Evolutionary conservation across 2,113 vertebrate genomes (phyloP).

Genomic region (Channa argus): DNA sequence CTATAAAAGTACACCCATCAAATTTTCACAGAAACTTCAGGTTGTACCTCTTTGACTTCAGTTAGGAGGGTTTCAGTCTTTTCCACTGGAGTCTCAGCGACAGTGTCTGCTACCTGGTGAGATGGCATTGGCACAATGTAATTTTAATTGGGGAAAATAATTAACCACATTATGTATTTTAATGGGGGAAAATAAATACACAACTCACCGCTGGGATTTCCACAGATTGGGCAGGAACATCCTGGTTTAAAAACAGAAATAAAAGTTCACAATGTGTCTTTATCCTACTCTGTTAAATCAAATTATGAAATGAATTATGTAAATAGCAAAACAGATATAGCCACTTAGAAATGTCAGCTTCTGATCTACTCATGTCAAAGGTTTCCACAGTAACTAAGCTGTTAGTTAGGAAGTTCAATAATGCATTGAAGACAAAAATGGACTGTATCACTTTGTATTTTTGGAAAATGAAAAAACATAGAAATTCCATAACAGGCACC

Average conservation of each 20-base stretch:
- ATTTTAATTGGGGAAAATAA: too few relatives aligned
- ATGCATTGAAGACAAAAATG: neutral
- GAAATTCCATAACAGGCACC: conserved; percentile 38
- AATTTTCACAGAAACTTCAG: too few relatives aligned
- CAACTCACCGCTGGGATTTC: conserved; percentile 49
- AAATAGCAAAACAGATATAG: neutral
- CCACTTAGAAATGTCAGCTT: neutral
- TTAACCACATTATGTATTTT: neutral
- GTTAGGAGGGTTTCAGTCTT: conserved; percentile 5
- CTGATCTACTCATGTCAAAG: neutral
- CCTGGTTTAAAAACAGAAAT: conserved; percentile 38
- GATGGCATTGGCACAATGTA: neutral
- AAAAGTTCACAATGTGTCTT: neutral
- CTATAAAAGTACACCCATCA: neutral
- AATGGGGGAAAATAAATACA: neutral
- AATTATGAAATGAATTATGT: neutral
- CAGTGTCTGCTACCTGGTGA: conserved; percentile 30
- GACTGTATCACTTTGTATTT: neutral
- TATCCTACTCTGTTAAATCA: neutral
- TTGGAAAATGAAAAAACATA: neutral
- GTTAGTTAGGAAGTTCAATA: neutral
- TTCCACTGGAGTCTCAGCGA: conserved; percentile 27
- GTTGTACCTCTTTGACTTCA: conserved; percentile 45
- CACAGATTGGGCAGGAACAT: conserved; percentile 7
- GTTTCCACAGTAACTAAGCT: too few relatives aligned